phyloP scores from a whole-genome alignment of 2,888 invertebrate genomes.

The Lithosia quadra region DNA sequence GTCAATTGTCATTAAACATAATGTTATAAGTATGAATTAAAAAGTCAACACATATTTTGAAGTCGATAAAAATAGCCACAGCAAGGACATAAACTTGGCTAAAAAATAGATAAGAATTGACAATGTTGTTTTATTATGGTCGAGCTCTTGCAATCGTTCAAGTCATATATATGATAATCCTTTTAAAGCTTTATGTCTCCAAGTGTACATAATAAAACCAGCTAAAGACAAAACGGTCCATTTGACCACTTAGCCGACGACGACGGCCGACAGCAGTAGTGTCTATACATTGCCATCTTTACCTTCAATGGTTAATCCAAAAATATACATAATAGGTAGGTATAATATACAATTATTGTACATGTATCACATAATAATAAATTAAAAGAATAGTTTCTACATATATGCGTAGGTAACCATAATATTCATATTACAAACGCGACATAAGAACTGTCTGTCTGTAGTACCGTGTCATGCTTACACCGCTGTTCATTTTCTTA shows the following conservation, averaged over 20 bases:
- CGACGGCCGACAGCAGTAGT: background rate
- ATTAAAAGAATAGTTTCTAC: no score
- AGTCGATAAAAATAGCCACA: constrained; percentile 21
- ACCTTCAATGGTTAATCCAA: background rate
- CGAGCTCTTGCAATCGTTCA: constrained; percentile 58
- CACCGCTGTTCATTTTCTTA: no score
- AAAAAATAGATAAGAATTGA: constrained; percentile 53
- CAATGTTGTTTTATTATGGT: constrained; percentile 60
- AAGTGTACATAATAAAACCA: constrained; percentile 72
- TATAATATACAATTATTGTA: no score
- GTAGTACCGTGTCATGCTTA: no score
- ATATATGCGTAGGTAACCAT: no score
- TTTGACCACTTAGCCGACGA: background rate
- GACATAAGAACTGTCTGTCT: no score
- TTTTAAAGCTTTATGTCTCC: constrained; percentile 74
- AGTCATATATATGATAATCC: constrained; percentile 62
- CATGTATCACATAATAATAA: no score
- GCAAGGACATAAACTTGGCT: constrained; percentile 35
- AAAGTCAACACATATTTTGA: background rate
- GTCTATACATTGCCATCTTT: background rate
- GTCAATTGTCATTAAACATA: background rate
- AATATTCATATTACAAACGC: no score
- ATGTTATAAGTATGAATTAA: background rate
- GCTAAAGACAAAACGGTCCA: background rate
- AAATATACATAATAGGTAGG: no score